These are phyloP conservation scores for Cyanoramphus novaezelandiae DNA, from an alignment of 2,113 vertebrate species.

Conservation along the genomic window DNA sequence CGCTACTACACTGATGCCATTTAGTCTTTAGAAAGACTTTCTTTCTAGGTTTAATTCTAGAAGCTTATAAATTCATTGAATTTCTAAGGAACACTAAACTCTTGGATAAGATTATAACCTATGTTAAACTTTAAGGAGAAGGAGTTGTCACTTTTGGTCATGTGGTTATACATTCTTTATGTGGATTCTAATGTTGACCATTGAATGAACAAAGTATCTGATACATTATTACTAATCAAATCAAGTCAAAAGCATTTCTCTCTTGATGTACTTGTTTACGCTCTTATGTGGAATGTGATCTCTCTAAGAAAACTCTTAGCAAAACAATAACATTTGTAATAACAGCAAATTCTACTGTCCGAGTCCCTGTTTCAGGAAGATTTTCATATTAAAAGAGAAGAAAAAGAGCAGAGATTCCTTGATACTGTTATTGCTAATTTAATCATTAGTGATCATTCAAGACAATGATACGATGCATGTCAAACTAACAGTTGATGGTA, in stretches of 20 bases:
- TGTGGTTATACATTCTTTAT: neutral
- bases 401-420: neutral
- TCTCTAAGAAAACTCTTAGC: neutral
- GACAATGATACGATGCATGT: neutral
- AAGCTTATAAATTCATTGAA: neutral
- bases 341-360: neutral
- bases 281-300: neutral
- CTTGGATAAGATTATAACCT: neutral
- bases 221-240: neutral
- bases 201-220: neutral
- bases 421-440: neutral
- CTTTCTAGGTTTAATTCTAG: neutral
- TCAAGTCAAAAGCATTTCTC: neutral
- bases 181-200: neutral
- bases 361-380: neutral
- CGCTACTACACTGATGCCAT: neutral
- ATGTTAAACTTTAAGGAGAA: neutral
- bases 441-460: neutral
- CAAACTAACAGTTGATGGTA: neutral
- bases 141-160: neutral
- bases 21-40: neutral
- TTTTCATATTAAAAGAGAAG: neutral
- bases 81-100: neutral
- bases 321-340: neutral
- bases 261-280: neutral